Evolutionary conservation across 2,797 vertebrate genomes (phyloP).

Genomic region (Parauchenoglanis punctatus): DNA sequence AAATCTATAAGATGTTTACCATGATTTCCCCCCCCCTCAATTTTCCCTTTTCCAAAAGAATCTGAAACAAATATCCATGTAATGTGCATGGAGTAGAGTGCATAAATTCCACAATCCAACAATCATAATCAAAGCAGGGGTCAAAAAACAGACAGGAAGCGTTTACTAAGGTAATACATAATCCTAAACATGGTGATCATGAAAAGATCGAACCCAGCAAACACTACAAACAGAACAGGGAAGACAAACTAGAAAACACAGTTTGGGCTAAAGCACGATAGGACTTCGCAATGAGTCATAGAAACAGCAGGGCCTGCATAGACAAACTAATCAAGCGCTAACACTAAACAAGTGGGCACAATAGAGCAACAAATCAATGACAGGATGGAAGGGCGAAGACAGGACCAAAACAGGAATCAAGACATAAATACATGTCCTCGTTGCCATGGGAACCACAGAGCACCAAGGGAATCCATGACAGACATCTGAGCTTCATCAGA

Average conservation of each 20-base stretch:
- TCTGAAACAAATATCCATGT: background rate
- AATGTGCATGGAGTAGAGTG: background rate
- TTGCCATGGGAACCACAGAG: constrained; percentile 2
- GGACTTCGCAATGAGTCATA: background rate
- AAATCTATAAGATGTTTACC: background rate
- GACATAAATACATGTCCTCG: background rate
- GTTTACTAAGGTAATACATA: background rate
- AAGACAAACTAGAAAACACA: background rate
- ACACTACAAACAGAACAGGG: background rate
- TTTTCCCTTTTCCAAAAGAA: background rate
- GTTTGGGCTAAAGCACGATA: background rate
- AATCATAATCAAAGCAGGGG: background rate
- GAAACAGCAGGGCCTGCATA: background rate
- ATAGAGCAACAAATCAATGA: background rate
- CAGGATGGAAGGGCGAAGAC: background rate
- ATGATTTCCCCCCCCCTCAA: background rate
- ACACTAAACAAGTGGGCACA: constrained; percentile 1
- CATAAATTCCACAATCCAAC: background rate
- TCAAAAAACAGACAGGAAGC: background rate
- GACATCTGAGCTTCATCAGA: background rate
- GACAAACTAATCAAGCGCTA: background rate
- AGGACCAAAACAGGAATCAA: constrained; percentile 3
- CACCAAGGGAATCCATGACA: background rate
- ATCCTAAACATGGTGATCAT: background rate
- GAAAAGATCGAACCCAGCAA: background rate